These are phyloP conservation scores for Sylvia borin DNA, from an alignment of 2,797 vertebrate genomes.

Conservation along the genomic window DNA sequence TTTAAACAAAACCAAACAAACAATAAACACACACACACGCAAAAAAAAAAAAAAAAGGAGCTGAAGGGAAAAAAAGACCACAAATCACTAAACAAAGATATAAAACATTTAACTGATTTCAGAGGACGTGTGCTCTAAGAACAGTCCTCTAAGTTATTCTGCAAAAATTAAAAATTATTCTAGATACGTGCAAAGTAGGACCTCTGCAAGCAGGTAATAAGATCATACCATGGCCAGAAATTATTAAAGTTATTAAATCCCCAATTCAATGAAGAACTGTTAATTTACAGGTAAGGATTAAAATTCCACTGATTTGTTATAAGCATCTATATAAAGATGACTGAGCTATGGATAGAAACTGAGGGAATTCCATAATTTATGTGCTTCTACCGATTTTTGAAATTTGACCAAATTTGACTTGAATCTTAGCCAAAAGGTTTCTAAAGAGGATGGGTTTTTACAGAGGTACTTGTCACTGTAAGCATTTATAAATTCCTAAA, in stretches of 20 bases:
- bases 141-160: background rate
- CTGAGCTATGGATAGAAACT: background rate
- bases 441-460: background rate
- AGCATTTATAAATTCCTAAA: constrained; percentile 1
- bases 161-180: background rate
- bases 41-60: background rate
- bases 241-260: background rate
- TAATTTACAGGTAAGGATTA: background rate
- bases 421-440: background rate
- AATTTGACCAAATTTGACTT: background rate
- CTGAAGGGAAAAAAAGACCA: background rate
- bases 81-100: background rate
- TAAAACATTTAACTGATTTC: background rate
- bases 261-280: background rate
- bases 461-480: background rate
- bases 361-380: background rate
- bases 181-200: background rate
- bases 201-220: background rate
- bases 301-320: background rate
- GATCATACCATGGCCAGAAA: background rate
- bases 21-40: background rate
- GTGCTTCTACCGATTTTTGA: background rate
- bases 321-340: background rate
- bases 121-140: background rate
- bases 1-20: background rate